phyloP scores from a whole-genome alignment of 2,113 vertebrate species.

The Larimichthys crocea region DNA sequence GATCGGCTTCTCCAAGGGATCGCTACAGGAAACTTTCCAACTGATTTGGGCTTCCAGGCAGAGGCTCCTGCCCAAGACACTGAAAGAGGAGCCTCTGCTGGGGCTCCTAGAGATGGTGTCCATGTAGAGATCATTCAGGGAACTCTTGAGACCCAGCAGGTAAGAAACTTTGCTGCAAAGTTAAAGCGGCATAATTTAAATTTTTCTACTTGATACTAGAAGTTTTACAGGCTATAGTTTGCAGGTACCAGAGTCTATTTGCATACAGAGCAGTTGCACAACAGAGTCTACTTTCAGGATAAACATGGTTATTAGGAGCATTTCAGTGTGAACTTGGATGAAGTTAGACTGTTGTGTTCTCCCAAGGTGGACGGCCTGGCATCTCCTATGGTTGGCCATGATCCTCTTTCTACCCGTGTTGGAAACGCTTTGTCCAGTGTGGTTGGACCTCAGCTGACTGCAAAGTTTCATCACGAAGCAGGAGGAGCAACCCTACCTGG shows the following conservation, averaged over 20 bases:
- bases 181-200: neutral
- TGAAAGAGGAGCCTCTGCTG: slow-evolving; percentile 2
- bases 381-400: slow-evolving; percentile 61
- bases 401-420: slow-evolving; percentile 60
- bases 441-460: slow-evolving; percentile 51
- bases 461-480: slow-evolving; percentile 37
- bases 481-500: slow-evolving; percentile 35
- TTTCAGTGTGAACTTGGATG: neutral
- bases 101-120: slow-evolving; percentile 13
- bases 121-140: slow-evolving; percentile 60
- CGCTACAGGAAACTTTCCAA: neutral
- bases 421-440: slow-evolving; percentile 22
- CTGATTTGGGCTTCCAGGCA: neutral
- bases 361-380: slow-evolving; percentile 72
- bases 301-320: neutral
- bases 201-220: neutral
- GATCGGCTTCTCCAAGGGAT: slow-evolving; percentile 35
- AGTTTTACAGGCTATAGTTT: neutral
- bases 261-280: neutral
- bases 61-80: neutral
- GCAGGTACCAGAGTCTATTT: neutral
- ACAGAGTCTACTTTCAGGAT: neutral
- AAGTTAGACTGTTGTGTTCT: accelerated
- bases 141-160: slow-evolving; percentile 68
- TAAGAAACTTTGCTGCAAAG: slow-evolving; percentile 29